These are phyloP conservation scores for Danio jaintianensis DNA, from an alignment of 2,797 vertebrate species.

Conservation along the genomic window DNA sequence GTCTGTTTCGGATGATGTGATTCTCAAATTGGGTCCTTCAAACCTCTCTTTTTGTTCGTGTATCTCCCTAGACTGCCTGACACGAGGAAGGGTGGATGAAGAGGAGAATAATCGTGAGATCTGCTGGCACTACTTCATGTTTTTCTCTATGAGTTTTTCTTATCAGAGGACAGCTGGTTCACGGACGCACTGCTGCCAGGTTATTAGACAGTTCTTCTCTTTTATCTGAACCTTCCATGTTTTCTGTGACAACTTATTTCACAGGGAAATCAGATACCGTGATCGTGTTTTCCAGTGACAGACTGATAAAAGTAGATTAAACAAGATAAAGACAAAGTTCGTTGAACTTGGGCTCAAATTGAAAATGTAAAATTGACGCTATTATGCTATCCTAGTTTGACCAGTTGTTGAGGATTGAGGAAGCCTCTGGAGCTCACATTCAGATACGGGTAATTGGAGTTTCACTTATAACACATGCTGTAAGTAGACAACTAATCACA, in stretches of 20 bases:
- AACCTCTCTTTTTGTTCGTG: conserved; percentile 7
- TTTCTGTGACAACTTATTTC: background rate
- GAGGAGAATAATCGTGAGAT: conserved; percentile 33
- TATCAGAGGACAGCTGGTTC: conserved; percentile 28
- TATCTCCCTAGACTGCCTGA: conserved; percentile 14
- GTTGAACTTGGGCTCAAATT: too few relatives aligned
- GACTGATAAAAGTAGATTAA: background rate
- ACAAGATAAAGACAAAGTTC: background rate
- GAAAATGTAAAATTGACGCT: too few relatives aligned
- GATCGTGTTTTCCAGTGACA: background rate
- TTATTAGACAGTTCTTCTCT: conserved; percentile 26
- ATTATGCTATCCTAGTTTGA: too few relatives aligned
- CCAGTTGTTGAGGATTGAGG: too few relatives aligned
- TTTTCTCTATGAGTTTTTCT: conserved; percentile 36
- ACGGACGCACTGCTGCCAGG: background rate
- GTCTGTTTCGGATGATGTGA: conserved; percentile 1
- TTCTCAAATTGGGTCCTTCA: conserved; percentile 4
- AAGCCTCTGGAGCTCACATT: too few relatives aligned
- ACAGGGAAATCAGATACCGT: background rate
- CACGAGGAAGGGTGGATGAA: background rate
- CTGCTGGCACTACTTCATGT: background rate
- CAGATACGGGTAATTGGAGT: too few relatives aligned
- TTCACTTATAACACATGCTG: too few relatives aligned
- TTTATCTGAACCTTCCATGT: background rate
- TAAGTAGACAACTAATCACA: too few relatives aligned